Evolutionary conservation across 2,113 vertebrate genomes (phyloP).

Genomic region (Asarcornis scutulata): DNA sequence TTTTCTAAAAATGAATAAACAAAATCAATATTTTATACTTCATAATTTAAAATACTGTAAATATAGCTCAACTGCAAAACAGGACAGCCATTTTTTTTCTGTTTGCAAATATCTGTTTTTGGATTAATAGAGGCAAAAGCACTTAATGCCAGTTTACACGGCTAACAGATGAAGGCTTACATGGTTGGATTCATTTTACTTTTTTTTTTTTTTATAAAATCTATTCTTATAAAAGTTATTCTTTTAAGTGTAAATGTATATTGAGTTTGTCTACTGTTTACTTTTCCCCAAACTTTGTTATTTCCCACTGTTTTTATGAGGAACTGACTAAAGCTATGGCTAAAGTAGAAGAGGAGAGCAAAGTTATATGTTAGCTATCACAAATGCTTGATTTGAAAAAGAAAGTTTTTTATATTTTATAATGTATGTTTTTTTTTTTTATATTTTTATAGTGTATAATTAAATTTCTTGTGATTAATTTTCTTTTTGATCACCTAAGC

Average conservation of each 20-base stretch:
- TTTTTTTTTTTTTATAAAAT: not conserved
- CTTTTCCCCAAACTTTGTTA: not conserved
- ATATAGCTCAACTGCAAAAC: not conserved
- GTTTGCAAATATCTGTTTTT: not conserved
- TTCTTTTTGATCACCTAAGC: too few relatives aligned
- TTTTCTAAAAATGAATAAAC: not conserved
- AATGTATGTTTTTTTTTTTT: conserved; percentile 12
- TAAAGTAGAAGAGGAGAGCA: not conserved
- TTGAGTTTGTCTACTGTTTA: not conserved
- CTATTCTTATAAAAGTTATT: not conserved
- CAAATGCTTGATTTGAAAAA: not conserved
- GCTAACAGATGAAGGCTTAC: not conserved
- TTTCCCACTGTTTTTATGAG: not conserved
- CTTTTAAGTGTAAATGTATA: not conserved
- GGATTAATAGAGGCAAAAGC: not conserved
- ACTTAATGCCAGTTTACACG: not conserved
- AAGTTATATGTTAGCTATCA: not conserved
- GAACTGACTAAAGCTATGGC: not conserved
- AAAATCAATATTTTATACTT: not conserved
- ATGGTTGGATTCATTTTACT: not conserved
- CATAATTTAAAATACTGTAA: not conserved
- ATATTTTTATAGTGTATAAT: not conserved
- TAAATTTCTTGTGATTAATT: not conserved
- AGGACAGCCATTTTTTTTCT: not conserved
- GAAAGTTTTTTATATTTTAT: not conserved